Conservation (phyloP, 2,888 invertebrate genomes). For the Andrena haemorrhoa region DNA sequence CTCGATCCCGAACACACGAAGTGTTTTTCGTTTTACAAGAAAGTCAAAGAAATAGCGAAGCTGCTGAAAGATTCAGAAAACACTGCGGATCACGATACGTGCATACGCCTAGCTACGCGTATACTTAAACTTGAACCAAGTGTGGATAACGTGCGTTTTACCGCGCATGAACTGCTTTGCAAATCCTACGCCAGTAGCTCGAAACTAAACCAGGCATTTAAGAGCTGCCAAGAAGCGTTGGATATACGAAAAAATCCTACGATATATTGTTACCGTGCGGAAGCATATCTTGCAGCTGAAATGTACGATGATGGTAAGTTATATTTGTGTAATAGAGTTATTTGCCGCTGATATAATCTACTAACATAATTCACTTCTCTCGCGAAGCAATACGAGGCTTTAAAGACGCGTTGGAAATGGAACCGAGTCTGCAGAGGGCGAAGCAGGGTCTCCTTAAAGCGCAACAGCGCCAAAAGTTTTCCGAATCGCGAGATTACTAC, state of each 20-base stretch:
- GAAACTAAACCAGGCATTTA: constrained; percentile 90
- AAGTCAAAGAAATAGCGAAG: constrained; percentile 96
- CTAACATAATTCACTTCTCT: constrained; percentile 16
- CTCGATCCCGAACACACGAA: constrained; percentile 98
- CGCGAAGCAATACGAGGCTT: constrained; percentile 92
- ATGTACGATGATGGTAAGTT: constrained; percentile 93
- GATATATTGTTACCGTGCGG: constrained; percentile 95
- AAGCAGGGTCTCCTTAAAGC: constrained; percentile 95
- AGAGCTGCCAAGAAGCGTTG: constrained; percentile 92
- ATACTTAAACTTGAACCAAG: constrained; percentile 90
- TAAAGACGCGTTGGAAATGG: constrained; percentile 93
- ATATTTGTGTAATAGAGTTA: background rate
- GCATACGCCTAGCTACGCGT: constrained; percentile 89
- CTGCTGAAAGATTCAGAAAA: constrained; percentile 89
- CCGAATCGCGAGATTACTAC: constrained; percentile 98
- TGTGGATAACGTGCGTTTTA: constrained; percentile 89
- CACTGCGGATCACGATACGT: constrained; percentile 88
- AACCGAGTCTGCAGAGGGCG: constrained; percentile 92
- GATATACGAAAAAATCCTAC: constrained; percentile 91
- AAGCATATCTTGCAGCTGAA: constrained; percentile 95
- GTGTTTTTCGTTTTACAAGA: constrained; percentile 98
- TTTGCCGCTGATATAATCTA: background rate
- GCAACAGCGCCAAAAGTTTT: constrained; percentile 96
- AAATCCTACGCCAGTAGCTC: constrained; percentile 91
- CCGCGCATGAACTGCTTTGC: constrained; percentile 92